A percentile compares a stretch with the other conserved stretches of the same genome.
phyloP scores from a whole-genome alignment of 2,113 vertebrate species.

The Elanoides forficatus region DNA sequence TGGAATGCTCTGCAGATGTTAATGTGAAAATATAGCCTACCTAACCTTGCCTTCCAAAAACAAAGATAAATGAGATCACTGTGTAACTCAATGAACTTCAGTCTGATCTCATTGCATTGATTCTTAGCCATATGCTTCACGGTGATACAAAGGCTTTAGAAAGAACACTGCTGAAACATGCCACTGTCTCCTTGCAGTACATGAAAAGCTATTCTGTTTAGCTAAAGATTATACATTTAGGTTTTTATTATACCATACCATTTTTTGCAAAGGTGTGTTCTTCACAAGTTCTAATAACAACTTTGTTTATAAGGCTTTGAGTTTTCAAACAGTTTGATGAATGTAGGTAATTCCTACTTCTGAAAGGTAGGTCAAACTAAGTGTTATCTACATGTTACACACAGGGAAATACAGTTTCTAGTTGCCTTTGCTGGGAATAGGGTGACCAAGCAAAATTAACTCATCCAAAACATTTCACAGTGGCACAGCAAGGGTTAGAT shows the following conservation, averaged over 20 bases:
- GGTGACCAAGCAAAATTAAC: neutral
- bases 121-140: neutral
- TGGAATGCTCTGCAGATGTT: constrained; percentile 1
- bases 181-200: neutral
- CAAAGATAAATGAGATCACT: neutral
- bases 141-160: neutral
- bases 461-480: neutral
- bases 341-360: neutral
- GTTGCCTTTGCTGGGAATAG: neutral
- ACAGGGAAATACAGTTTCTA: neutral
- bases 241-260: neutral
- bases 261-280: neutral
- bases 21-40: neutral
- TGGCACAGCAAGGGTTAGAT: neutral
- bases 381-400: neutral
- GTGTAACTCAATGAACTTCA: neutral
- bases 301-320: neutral
- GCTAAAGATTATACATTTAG: neutral
- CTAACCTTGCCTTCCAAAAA: neutral
- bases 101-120: neutral
- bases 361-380: neutral
- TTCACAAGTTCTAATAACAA: neutral
- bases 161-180: neutral
- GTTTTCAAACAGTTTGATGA: neutral
- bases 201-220: neutral